Base-by-base conservation (phyloP, 1,140 invertebrate genomes). In the Dreissena polymorpha region DNA sequence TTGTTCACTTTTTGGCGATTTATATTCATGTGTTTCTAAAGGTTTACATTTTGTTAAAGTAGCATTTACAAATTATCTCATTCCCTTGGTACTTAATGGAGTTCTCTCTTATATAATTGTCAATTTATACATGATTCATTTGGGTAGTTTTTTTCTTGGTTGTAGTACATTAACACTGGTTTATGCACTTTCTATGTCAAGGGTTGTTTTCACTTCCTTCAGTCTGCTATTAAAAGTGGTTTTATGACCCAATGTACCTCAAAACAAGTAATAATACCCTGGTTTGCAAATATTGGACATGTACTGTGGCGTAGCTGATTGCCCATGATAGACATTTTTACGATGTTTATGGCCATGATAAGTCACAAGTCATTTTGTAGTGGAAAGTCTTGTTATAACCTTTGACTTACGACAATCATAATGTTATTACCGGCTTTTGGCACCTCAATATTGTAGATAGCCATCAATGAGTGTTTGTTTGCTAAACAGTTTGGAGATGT, bases 161-260 rank as follows among this genome's bases (percentile, higher is more conserved):
- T 39, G 39, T 39, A 39, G 3, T 39, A 39, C 8, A 8, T 39
- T 39, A 39, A 8, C 39, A 39, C 2, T 39, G 39, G 39, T 39
- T 39, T 39, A 8, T 5, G 39, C 39, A 39, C 8, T 39, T 39
- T 39, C 39, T 39, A 39, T 39, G 39, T 39, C 39, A 39, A 39
- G 39, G 39, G 39, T 39, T 39, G 39, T 39, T 39, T 39, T 39
- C 39, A 39, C 39, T 39, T 39, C 39, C 39, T 39, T 39, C 39
- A 39, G 39, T 8, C 39, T n/a, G 57, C 67, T 76, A 67, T 27
- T 78, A 14, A 77, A 69, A 70, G 60, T 60, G 57, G 16, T 60
- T 60, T 60, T 60, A 60, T 60, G 57, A 60, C 57, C 57, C 57
- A 60, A n/a, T n/a, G 57, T 60, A 60, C 57, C 21, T 60, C 2